Evolutionary conservation across 2,113 vertebrate species (phyloP), one percentile per base, ranked within the genome.

Genomic region (Alouatta palliata): DNA sequence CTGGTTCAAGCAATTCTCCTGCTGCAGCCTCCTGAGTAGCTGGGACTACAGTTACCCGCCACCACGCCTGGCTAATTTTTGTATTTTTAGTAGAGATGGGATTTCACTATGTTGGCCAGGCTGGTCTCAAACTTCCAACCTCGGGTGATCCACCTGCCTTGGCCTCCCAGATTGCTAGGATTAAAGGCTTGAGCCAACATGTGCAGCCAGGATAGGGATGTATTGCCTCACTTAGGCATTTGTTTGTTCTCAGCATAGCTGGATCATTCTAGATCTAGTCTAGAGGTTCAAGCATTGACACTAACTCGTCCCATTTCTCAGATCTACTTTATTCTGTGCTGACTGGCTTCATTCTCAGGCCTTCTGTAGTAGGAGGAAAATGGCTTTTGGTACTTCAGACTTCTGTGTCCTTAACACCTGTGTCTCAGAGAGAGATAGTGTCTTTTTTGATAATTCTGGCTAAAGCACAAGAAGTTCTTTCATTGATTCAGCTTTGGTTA

Each of bases 381-480:
- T 77, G 64, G 23, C 66, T 19, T 73, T 86, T 79, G 54, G 27
- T 47, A 94, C 52, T 95, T 95, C 20, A 87, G 17, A 61, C 49
- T 96, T 83, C 40, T 14, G 3, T 75, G 21, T 58, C n/a, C 27
- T 93, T 92, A 94, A 76, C 14, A 19, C 40, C 45, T 94, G 1
- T 47, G 52, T 94, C 56, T 94, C 47, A 84, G 32, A 66, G 25
- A 64, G 64, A 32, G 12, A 64, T 40, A 75, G 43, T 86, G 32
- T 90, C 71, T 90, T 91, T 83, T 87, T 75, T 37, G 30, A 80
- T 84, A 88, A 71, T 95, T 93, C 64, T 87, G 61, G 61, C 32
- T 64, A 64, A 64, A 64, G 61, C 61, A 64, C 10, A 25, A 25
- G 64, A 77, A 87, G 32, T 97, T 94, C n/a, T 97, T 85, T 79